Base-by-base conservation (phyloP, 2,797 vertebrate genomes). In the Chelidonichthys spinosus region DNA sequence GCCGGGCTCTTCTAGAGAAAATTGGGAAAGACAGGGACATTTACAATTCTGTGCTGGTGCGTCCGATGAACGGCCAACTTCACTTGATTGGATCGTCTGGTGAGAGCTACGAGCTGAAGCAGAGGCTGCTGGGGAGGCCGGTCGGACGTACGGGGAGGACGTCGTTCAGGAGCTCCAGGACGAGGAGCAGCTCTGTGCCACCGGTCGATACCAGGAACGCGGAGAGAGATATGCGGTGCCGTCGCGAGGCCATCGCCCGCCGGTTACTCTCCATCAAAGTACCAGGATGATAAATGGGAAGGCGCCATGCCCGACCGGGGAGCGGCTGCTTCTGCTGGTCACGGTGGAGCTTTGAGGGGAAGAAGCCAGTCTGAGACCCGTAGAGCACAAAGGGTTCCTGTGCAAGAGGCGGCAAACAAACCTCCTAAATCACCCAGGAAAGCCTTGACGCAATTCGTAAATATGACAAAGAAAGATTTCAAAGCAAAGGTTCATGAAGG, bases 151-250 rank as follows among this genome's bases (percentile, higher is more conserved):
- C 43, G 4, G 85, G 86, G 35, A 72, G 82, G 65, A 0, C 42
- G 0, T 1, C 11, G 0, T 49, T 64, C 11, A 78, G 2, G 14
- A 44, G 2, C 55, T 0, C n/a, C 33, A 49, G 2, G 4, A 0
- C 36, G 14, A 82, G 90, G 61, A 93, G 93, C 64, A 49, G 11
- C 43, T 94, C 92, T n/a, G 46, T 89, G 42, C 85, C 90, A 1
- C 78, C 76, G 0, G 0, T 0, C 17, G 8, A 14, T 1, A n/a
- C 25, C 3, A 84, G 5, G 2, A 35, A 11, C 55, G 15, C 39
- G 13, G 44, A 32, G 0, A 5, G 15, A 8, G 49, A 39, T 0
- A 1, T n/a, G 6, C 0, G 14, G 25, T 1, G 37, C 18, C 5
- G 6, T 6, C 2, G 4, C 8, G 1, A 1, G 17, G 0, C 7